phyloP scores from a whole-genome alignment of 2,888 invertebrate species.

The Seira sanloemensis region DNA sequence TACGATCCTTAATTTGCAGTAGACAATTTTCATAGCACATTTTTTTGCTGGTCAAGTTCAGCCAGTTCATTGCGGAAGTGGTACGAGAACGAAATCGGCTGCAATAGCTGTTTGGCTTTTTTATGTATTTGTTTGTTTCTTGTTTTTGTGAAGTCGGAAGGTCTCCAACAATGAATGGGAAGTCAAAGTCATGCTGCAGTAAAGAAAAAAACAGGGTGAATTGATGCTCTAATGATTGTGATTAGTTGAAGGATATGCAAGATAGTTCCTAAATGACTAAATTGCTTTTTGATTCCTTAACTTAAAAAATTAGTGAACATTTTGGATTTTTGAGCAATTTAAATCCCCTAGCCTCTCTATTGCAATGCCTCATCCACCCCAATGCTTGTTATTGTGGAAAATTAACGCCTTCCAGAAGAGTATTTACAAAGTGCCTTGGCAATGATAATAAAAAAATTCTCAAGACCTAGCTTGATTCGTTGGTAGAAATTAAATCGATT shows the following conservation, averaged over 20 bases:
- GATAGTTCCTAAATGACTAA: background rate
- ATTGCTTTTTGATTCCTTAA: background rate
- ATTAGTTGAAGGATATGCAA: background rate
- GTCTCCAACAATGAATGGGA: background rate
- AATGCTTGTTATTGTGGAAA: background rate
- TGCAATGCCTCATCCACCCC: background rate
- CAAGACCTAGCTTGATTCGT: background rate
- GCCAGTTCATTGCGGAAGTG: conserved; percentile 64
- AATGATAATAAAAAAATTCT: conserved; percentile 16
- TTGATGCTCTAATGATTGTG: background rate
- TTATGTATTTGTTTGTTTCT: no score
- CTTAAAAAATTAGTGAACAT: background rate
- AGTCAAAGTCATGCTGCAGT: conserved; percentile 4
- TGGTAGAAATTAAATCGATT: background rate
- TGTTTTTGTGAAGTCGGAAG: no score
- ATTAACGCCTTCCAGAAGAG: background rate
- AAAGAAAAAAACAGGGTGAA: background rate
- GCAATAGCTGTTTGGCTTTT: no score
- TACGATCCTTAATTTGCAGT: background rate
- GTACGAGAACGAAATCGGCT: background rate
- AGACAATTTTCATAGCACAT: background rate
- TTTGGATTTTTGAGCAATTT: background rate
- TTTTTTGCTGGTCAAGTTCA: conserved; percentile 52
- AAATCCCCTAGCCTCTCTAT: background rate
- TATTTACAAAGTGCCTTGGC: conserved; percentile 25